Evolutionary conservation across 2,888 invertebrate genomes (phyloP).

Genomic region (Clistopyga incitator): DNA sequence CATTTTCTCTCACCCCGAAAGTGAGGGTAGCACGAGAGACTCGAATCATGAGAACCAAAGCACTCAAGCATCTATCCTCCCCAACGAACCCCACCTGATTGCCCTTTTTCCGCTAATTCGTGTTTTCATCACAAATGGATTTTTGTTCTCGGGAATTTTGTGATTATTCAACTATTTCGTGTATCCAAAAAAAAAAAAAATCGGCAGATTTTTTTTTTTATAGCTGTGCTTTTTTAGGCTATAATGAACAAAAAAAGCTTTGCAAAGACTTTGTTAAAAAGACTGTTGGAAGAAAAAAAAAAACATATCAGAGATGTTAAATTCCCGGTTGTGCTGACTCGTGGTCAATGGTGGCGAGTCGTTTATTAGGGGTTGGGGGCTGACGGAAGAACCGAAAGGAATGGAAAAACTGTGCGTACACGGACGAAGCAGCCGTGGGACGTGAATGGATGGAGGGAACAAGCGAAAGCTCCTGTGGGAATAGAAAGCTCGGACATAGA

Average conservation of each 20-base stretch:
- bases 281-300: no score
- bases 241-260: no score
- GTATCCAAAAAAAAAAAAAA: no score
- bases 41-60: not conserved
- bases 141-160: no score
- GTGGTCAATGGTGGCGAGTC: conserved; percentile 11
- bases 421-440: conserved; percentile 20
- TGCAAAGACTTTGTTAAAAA: no score
- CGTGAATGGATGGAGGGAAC: conserved; percentile 31
- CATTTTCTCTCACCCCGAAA: not conserved
- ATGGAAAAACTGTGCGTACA: conserved; percentile 14
- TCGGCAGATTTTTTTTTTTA: no score
- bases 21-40: not conserved
- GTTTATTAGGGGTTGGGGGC: not conserved
- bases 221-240: no score
- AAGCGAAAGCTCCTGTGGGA: conserved; percentile 37
- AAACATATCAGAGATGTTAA: conserved; percentile 7
- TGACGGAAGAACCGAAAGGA: not conserved
- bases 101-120: not conserved
- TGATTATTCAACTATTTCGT: no score
- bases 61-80: not conserved
- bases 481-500: conserved; percentile 50
- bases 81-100: not conserved
- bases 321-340: conserved; percentile 11
- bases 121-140: not conserved